Evolutionary conservation across 37 sponge, comb jelly and placozoan genomes (phyloP), one percentile per base, ranked within the genome.

Genomic region (Agelas oroides): DNA sequence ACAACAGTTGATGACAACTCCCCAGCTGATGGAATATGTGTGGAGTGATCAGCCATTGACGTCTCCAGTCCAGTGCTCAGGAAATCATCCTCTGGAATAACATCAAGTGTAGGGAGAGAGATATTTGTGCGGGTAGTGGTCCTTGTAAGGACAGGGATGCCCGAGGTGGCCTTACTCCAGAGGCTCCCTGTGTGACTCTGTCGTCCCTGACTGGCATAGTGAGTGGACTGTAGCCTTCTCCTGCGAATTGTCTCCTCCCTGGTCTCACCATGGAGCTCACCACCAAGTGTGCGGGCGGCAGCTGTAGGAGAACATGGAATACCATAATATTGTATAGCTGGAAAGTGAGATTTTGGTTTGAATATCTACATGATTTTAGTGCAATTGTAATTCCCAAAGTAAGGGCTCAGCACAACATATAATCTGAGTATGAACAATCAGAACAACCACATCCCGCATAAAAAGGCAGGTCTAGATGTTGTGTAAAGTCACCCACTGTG

Each of bases 1-100:
- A 75, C 52, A 27, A 68, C 83, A 36, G 89, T 71, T 20, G 89
- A 88, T 18, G 75, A 25, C 0, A 88, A 69, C n/a, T 81, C 83
- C 19, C 89, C 89, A 16, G 77, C 77, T 11, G 76, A 78, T 12
- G 75, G 24, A 19, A 82, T n/a, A 40, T 77, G 59, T 2, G 77
- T 82, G 21, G 83, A 76, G 62, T 74, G 74, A 5, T 88, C 89
- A 6, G 38, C 69, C 14, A 70, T 46, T 0, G 23, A n/a, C 17
- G 87, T 58, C 67, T 36, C 35, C 39, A 40, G 5, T 14, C 35
- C 54, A 56, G 41, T 41, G 40, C 39, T 57, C 34, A 69, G 21
- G 36, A 15, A 69, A 37, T 52, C 52, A 23, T 69, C 81, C 24
- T 80, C 81, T 23, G 33, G 53, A 31, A 79, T 79, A 54, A 60